Conservation (phyloP, 2,888 invertebrate genomes). For the Lissocephala sabroskyi region DNA sequence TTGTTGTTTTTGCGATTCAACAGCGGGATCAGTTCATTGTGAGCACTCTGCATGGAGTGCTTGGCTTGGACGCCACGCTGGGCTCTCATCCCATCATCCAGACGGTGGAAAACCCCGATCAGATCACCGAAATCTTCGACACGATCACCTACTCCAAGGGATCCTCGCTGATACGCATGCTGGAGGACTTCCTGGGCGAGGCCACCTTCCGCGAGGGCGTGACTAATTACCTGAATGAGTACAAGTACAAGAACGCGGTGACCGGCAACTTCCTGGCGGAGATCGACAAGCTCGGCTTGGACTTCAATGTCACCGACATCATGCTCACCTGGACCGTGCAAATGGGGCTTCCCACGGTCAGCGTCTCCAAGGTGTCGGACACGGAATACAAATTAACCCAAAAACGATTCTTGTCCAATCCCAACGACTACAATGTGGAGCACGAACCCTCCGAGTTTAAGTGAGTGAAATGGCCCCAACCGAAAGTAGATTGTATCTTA, state of each 20-base stretch:
- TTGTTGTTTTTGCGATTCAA: conserved; percentile 39
- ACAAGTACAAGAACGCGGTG: conserved; percentile 83
- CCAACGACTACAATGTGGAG: conserved; percentile 74
- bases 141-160: conserved; percentile 94
- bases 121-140: conserved; percentile 94
- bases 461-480: too few species aligned
- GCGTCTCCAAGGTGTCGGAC: conserved; percentile 74
- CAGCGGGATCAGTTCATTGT: conserved; percentile 86
- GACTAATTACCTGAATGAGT: conserved; percentile 82
- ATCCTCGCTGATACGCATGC: conserved; percentile 89
- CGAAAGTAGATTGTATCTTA: too few species aligned
- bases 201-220: conserved; percentile 83
- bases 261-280: conserved; percentile 82
- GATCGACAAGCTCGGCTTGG: conserved; percentile 74
- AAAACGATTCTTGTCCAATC: conserved; percentile 82
- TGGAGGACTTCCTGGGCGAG: conserved; percentile 82
- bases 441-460: conserved; percentile 74
- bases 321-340: conserved; percentile 94
- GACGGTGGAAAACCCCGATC: conserved; percentile 86
- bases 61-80: conserved; percentile 83
- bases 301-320: conserved; percentile 75
- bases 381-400: conserved; percentile 81
- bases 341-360: conserved; percentile 89
- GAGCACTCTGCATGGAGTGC: conserved; percentile 81
- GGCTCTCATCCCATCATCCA: conserved; percentile 94